Evolutionary conservation across 1,140 invertebrate genomes (phyloP).

Genomic region (Ips nitidus): DNA sequence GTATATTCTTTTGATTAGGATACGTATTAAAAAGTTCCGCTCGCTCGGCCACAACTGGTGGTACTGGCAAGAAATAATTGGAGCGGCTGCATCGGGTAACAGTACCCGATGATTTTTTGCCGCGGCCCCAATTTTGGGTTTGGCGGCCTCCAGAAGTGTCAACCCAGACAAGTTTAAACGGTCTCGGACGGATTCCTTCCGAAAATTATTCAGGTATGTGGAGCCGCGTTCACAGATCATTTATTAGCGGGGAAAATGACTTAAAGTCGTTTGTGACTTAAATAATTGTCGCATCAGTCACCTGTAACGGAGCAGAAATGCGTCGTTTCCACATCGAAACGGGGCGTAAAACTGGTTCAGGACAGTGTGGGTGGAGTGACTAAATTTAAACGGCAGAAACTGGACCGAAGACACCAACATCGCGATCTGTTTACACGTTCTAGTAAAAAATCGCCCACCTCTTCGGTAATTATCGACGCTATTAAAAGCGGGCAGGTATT

Average conservation of each 20-base stretch:
- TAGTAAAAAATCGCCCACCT: constrained; percentile 20
- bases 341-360: not conserved
- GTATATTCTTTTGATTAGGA: not conserved
- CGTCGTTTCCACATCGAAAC: constrained; percentile 2
- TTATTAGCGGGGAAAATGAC: constrained; percentile 11
- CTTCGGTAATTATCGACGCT: constrained; percentile 18
- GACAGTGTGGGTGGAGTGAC: constrained; percentile 6
- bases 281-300: constrained; percentile 15
- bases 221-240: constrained; percentile 3
- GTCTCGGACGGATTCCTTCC: not conserved
- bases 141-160: not conserved
- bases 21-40: constrained; percentile 21
- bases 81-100: not conserved
- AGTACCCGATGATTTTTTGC: not conserved
- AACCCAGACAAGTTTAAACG: not conserved
- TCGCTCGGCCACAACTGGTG: constrained; percentile 6
- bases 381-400: constrained; percentile 7
- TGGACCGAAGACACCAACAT: constrained; percentile 8
- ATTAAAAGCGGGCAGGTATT: not conserved
- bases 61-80: not conserved
- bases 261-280: not conserved
- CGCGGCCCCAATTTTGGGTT: too few species aligned
- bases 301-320: constrained; percentile 7
- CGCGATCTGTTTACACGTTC: constrained; percentile 4
- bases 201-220: constrained; percentile 10